Evolutionary conservation across 1,140 invertebrate genomes (phyloP).

Genomic region (Physella acuta): DNA sequence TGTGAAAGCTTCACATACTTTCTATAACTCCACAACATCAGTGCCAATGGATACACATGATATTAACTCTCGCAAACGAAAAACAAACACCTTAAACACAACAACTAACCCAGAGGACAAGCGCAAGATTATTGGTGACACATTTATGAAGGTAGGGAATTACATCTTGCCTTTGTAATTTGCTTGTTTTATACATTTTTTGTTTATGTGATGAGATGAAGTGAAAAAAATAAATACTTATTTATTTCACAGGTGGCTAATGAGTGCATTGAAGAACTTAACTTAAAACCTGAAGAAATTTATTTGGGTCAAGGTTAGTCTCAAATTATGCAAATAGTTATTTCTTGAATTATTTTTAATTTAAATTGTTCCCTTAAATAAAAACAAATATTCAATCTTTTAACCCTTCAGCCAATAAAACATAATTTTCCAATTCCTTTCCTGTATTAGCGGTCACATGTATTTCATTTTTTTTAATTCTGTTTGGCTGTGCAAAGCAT

Average conservation of each 20-base stretch:
- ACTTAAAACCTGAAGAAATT: conserved; percentile 57
- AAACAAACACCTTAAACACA: conserved; percentile 85
- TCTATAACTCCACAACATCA: conserved; percentile 74
- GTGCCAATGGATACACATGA: conserved; percentile 68
- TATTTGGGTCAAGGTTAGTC: conserved; percentile 56
- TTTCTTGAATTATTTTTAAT: too few species aligned
- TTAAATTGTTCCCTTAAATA: too few species aligned
- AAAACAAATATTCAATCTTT: too few species aligned
- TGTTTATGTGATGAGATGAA: background rate
- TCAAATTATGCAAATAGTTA: too few species aligned
- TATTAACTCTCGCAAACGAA: conserved; percentile 67
- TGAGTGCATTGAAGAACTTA: conserved; percentile 56
- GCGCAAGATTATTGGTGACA: conserved; percentile 97
- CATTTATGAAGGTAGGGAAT: conserved; percentile 83
- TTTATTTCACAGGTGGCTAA: conserved; percentile 52
- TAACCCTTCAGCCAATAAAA: too few species aligned
- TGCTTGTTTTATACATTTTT: background rate
- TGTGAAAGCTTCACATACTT: conserved; percentile 62
- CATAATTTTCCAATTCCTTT: too few species aligned
- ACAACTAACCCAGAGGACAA: conserved; percentile 93
- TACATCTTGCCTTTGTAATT: too few species aligned
- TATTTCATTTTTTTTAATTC: too few species aligned
- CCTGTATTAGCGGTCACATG: too few species aligned
- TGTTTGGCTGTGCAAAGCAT: too few species aligned
- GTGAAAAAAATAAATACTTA: background rate